Evolutionary conservation across 2,797 vertebrate genomes (phyloP).

Genomic region (Peromyscus nudipes): DNA sequence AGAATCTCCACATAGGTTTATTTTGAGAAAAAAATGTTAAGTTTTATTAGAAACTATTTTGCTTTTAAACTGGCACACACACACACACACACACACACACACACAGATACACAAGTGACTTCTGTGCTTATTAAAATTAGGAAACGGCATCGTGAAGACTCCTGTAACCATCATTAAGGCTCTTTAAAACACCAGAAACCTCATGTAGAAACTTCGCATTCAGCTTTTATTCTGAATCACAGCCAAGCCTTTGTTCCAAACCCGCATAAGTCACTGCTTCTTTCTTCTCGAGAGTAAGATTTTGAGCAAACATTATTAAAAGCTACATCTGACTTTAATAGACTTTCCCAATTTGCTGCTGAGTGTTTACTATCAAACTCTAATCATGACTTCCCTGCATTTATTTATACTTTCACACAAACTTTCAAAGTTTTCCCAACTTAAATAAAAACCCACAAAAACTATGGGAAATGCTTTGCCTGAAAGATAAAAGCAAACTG

Average conservation of each 20-base stretch:
- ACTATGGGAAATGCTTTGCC: conserved; percentile 85
- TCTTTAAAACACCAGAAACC: conserved; percentile 34
- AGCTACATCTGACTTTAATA: conserved; percentile 85
- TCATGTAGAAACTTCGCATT: conserved; percentile 40
- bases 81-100: conserved; percentile 14
- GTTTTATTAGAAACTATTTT: conserved; percentile 64
- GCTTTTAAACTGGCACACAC: conserved; percentile 3
- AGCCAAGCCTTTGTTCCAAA: conserved; percentile 70
- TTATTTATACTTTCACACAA: conserved; percentile 86
- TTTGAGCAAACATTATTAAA: conserved; percentile 75
- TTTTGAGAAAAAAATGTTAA: conserved; percentile 14
- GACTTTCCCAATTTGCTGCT: conserved; percentile 81
- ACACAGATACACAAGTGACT: conserved; percentile 7
- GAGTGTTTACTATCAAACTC: conserved; percentile 85
- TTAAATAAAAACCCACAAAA: conserved; percentile 86
- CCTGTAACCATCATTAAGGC: neutral
- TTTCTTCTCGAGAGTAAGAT: conserved; percentile 58
- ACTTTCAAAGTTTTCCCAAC: conserved; percentile 84
- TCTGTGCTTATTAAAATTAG: neutral
- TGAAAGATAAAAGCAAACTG: conserved; percentile 85
- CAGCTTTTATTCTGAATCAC: conserved; percentile 56
- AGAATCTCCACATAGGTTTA: neutral
- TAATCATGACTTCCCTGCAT: conserved; percentile 86
- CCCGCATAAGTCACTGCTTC: conserved; percentile 55
- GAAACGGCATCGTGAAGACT: neutral